Evolutionary conservation across 1,140 invertebrate genomes (phyloP).

Genomic region (Drosophila aff.): DNA sequence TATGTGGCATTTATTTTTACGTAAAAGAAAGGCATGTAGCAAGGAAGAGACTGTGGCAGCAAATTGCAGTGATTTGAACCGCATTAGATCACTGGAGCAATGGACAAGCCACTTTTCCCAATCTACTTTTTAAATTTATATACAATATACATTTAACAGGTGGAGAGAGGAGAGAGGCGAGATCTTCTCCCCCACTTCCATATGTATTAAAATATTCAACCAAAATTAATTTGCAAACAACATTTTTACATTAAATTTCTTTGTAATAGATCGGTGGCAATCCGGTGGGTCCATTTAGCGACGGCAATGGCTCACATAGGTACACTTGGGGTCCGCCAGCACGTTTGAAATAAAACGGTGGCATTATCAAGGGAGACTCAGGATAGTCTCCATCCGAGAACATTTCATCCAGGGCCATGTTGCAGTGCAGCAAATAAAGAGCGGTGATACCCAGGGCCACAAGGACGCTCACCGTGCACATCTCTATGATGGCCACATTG

Average conservation of each 20-base stretch:
- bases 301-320: not conserved
- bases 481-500: no score
- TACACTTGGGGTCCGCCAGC: not conserved
- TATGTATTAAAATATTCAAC: not conserved
- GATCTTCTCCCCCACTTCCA: not conserved
- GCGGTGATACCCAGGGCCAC: not conserved
- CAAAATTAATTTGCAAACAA: not conserved
- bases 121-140: not conserved
- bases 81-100: conserved; percentile 20
- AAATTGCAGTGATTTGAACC: not conserved
- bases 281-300: not conserved
- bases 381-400: not conserved
- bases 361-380: not conserved
- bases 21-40: conserved; percentile 51
- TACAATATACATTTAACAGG: not conserved
- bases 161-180: not conserved
- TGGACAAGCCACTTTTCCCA: no score
- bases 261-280: not conserved
- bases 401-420: not conserved
- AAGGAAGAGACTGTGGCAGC: conserved; percentile 31
- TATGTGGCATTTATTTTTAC: conserved; percentile 48
- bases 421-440: not conserved
- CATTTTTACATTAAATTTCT: not conserved
- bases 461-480: not conserved
- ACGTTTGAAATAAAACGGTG: not conserved